Evolutionary conservation across 2,797 vertebrate genomes (phyloP).

Genomic region (Luscinia luscinia): DNA sequence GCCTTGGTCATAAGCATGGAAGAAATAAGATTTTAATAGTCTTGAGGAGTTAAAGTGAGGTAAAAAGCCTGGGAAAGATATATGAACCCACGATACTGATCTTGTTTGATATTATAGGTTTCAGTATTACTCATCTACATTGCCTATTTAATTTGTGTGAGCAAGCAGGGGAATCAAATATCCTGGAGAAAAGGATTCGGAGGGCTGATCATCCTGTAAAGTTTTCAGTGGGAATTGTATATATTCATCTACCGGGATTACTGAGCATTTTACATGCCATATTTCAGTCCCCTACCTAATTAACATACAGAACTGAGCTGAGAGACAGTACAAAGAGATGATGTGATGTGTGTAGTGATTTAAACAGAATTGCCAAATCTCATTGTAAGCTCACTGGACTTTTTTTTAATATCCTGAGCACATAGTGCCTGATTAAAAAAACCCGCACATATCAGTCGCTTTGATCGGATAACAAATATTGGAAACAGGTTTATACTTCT

Average conservation of each 20-base stretch:
- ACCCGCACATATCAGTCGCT: accelerated
- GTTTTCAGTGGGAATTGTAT: neutral
- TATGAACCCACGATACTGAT: neutral
- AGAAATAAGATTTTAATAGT: neutral
- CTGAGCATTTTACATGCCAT: neutral
- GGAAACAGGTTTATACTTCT: neutral
- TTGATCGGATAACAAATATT: neutral
- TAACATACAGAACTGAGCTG: conserved; percentile 17
- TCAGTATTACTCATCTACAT: neutral
- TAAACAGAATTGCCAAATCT: conserved; percentile 8
- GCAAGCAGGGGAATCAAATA: conserved; percentile 25
- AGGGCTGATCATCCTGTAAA: conserved; percentile 10
- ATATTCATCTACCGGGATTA: conserved; percentile 21
- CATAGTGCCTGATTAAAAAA: neutral
- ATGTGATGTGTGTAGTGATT: conserved; percentile 6
- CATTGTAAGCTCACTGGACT: neutral
- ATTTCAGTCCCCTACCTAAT: neutral
- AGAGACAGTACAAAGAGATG: neutral
- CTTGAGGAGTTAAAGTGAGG: neutral
- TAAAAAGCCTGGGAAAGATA: neutral
- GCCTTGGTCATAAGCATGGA: neutral
- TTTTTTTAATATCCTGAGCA: conserved; percentile 32
- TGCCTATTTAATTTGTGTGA: neutral
- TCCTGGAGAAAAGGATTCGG: conserved; percentile 16
- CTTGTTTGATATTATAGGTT: neutral